These are phyloP conservation scores for Pseudopleuronectes americanus DNA, from an alignment of 2,797 vertebrate species.

Conservation along the genomic window DNA sequence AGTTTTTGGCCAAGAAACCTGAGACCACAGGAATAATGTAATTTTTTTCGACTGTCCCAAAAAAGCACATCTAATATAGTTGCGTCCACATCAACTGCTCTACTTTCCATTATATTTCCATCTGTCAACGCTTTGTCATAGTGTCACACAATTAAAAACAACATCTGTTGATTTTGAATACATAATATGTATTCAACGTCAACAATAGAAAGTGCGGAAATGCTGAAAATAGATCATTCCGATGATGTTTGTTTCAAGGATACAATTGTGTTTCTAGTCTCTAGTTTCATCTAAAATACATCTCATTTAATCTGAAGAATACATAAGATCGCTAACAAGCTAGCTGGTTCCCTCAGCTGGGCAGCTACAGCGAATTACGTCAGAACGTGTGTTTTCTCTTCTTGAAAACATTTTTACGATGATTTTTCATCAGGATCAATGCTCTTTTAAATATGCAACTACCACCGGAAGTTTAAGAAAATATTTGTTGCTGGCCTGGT, in stretches of 20 bases:
- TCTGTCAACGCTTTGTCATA: conserved; percentile 7
- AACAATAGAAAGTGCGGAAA: neutral
- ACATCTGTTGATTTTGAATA: neutral
- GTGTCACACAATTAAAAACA: neutral
- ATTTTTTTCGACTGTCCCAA: neutral
- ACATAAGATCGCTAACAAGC: too few relatives aligned
- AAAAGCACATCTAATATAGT: conserved; percentile 18
- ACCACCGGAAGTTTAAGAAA: too few relatives aligned
- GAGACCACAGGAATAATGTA: conserved; percentile 3
- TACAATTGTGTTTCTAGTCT: too few relatives aligned
- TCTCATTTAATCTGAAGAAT: too few relatives aligned
- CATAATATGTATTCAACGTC: neutral
- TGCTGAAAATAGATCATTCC: neutral
- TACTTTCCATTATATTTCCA: conserved; percentile 6
- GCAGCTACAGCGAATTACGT: too few relatives aligned
- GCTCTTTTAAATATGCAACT: too few relatives aligned
- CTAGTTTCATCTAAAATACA: too few relatives aligned
- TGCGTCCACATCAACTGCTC: conserved; percentile 2
- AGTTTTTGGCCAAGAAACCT: conserved; percentile 20
- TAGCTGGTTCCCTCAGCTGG: too few relatives aligned
- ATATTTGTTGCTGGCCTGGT: neutral
- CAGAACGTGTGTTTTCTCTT: too few relatives aligned
- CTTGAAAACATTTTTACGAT: too few relatives aligned
- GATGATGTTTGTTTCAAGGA: neutral
- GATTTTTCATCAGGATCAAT: neutral